phyloP scores from a whole-genome alignment of 2,888 invertebrate genomes.

The Chorisops tibialis region DNA sequence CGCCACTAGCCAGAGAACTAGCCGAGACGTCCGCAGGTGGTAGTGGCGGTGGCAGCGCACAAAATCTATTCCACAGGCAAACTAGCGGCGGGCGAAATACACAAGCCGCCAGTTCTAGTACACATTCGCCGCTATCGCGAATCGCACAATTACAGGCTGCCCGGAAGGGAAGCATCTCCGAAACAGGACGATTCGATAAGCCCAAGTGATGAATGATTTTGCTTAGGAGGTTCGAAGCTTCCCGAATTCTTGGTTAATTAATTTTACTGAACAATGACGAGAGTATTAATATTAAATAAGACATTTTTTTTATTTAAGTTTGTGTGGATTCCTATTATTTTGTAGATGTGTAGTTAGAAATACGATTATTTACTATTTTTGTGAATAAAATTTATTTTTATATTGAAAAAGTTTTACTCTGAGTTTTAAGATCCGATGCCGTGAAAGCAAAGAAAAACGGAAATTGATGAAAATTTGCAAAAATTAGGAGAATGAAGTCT shows the following conservation, averaged over 20 bases:
- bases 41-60: slow-evolving; percentile 30
- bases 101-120: slow-evolving; percentile 36
- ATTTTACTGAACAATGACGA: not conserved
- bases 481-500: too few species aligned
- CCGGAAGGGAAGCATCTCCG: slow-evolving; percentile 44
- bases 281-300: not conserved
- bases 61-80: slow-evolving; percentile 1
- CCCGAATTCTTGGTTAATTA: not conserved
- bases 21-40: slow-evolving; percentile 32
- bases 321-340: slow-evolving; percentile 7
- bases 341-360: not conserved
- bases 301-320: slow-evolving; percentile 21
- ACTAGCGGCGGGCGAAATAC: slow-evolving; percentile 9
- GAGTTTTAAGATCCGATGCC: too few species aligned
- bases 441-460: too few species aligned
- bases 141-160: slow-evolving; percentile 51
- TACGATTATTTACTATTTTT: slow-evolving; percentile 3
- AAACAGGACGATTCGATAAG: slow-evolving; percentile 4
- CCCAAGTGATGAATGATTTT: slow-evolving; percentile 2
- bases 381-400: slow-evolving; percentile 2
- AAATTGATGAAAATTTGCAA: too few species aligned
- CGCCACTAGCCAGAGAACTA: slow-evolving; percentile 46
- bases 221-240: not conserved
- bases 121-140: slow-evolving; percentile 49
- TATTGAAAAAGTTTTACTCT: not conserved